Evolutionary conservation across 2,113 vertebrate genomes (phyloP).

Genomic region (Nesogale talazaci): DNA sequence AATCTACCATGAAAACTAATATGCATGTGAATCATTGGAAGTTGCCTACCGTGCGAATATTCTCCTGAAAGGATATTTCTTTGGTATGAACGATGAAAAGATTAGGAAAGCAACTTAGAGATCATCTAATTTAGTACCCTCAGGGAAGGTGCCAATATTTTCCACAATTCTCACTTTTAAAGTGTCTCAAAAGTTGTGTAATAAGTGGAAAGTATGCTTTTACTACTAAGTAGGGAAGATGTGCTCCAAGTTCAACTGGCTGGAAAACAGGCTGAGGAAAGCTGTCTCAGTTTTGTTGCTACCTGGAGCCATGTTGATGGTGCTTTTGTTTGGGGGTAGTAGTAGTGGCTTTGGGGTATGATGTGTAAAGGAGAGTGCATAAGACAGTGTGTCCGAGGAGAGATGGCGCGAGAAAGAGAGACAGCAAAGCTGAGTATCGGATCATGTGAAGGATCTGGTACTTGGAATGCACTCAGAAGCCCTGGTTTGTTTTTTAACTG

Average conservation of each 20-base stretch:
- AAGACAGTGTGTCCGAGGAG: not conserved
- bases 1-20: constrained; percentile 42
- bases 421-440: not conserved
- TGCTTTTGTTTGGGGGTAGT: not conserved
- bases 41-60: not conserved
- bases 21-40: constrained; percentile 40
- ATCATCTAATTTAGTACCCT: constrained; percentile 53
- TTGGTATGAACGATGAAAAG: constrained; percentile 14
- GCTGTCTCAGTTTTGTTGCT: not conserved
- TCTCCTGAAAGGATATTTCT: constrained; percentile 57
- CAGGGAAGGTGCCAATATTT: constrained; percentile 46
- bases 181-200: constrained; percentile 37
- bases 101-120: constrained; percentile 51
- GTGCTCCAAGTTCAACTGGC: constrained; percentile 1
- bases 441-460: not conserved
- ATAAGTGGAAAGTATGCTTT: constrained; percentile 62
- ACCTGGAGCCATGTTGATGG: not conserved
- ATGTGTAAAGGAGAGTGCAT: no score
- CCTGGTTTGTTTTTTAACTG: not conserved
- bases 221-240: constrained; percentile 8
- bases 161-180: constrained; percentile 55
- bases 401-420: not conserved
- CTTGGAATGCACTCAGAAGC: not conserved
- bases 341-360: not conserved
- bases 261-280: constrained; percentile 46